Evolutionary conservation across 1,140 invertebrate species (phyloP).

Genomic region (Aphidius ervi): DNA sequence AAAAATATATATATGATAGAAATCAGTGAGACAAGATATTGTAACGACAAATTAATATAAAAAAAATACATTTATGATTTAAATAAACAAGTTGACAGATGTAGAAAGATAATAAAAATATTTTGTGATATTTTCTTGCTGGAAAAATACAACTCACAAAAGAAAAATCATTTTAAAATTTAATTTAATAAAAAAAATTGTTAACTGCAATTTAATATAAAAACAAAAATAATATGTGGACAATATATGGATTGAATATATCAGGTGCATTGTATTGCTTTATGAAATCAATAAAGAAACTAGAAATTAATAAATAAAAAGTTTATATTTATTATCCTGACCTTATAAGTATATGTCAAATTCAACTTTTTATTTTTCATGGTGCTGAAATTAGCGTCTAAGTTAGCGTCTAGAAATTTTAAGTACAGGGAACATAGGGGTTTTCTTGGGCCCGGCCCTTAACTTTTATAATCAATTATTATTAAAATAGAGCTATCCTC

Average conservation of each 20-base stretch:
- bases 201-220: constrained; percentile 33
- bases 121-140: constrained; percentile 55
- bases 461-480: too few species aligned
- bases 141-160: constrained; percentile 53
- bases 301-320: constrained; percentile 24
- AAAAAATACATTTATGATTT: constrained; percentile 30
- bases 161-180: constrained; percentile 31
- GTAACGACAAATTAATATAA: background rate
- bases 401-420: too few species aligned
- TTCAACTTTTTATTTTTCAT: too few species aligned
- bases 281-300: constrained; percentile 32
- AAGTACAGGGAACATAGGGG: too few species aligned
- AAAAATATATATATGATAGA: background rate
- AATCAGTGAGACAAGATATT: background rate
- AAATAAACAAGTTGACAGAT: constrained; percentile 46
- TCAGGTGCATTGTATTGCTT: constrained; percentile 45
- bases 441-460: too few species aligned
- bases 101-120: constrained; percentile 52
- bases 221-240: constrained; percentile 46
- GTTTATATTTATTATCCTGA: too few species aligned
- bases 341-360: too few species aligned
- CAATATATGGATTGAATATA: constrained; percentile 50
- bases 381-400: too few species aligned
- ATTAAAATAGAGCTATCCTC: too few species aligned
- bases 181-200: too few species aligned